phyloP scores from a whole-genome alignment of 1,140 invertebrate species.

The Druon quercuslanigerum region DNA sequence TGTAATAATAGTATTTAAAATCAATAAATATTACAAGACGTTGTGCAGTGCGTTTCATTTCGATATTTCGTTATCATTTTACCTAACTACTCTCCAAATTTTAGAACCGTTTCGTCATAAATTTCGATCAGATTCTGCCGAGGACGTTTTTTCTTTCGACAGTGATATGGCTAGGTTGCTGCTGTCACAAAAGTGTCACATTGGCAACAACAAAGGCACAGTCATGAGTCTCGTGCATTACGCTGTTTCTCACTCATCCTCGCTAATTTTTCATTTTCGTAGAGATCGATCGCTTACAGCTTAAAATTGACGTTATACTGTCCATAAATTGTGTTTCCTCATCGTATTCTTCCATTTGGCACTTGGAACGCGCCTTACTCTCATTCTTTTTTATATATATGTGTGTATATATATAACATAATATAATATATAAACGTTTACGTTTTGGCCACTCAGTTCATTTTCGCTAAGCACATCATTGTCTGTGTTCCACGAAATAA shows the following conservation, averaged over 20 bases:
- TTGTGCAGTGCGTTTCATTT: conserved; percentile 27
- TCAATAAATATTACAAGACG: background rate
- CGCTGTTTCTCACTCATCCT: conserved; percentile 51
- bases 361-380: conserved; percentile 66
- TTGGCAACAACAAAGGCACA: conserved; percentile 72
- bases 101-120: conserved; percentile 39
- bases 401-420: conserved; percentile 65
- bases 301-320: conserved; percentile 43
- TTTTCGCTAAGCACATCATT: conserved; percentile 69
- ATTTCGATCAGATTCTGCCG: conserved; percentile 54
- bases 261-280: conserved; percentile 51
- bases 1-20: conserved; percentile 39
- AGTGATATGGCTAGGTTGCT: conserved; percentile 62
- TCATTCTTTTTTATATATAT: conserved; percentile 56
- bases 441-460: conserved; percentile 75
- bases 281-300: conserved; percentile 48
- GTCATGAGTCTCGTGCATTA: conserved; percentile 67
- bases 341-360: conserved; percentile 66
- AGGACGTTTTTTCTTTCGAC: conserved; percentile 49
- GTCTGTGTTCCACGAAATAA: conserved; percentile 70
- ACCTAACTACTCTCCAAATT: conserved; percentile 53
- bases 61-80: conserved; percentile 32
- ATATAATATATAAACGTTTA: conserved; percentile 74
- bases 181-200: conserved; percentile 56
- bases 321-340: conserved; percentile 49